Evolutionary conservation across 2,888 invertebrate genomes (phyloP).

Genomic region (Drosophila nr. perissopoda): DNA sequence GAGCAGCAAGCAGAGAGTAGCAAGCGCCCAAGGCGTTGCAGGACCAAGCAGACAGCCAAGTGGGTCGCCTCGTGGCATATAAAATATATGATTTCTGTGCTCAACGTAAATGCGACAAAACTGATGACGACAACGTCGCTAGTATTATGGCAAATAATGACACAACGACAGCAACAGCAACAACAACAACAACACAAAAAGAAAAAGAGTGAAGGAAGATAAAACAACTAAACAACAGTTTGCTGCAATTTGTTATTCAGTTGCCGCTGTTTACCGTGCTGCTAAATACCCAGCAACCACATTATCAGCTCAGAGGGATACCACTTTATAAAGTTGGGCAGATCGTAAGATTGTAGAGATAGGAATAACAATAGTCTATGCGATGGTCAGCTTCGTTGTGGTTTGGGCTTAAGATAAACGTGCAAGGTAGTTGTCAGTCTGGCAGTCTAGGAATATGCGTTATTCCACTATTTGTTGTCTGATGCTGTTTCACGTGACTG

Average conservation of each 20-base stretch:
- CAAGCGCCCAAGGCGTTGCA: constrained; percentile 27
- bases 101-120: constrained; percentile 71
- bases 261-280: neutral
- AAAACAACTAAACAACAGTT: constrained; percentile 63
- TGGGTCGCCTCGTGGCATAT: constrained; percentile 36
- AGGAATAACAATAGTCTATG: neutral
- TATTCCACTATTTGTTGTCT: constrained; percentile 26
- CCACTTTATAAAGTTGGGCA: neutral
- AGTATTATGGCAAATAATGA: constrained; percentile 71
- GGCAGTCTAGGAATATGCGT: too few species aligned
- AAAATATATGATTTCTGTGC: constrained; percentile 67
- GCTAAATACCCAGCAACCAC: constrained; percentile 3
- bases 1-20: constrained; percentile 17
- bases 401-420: neutral
- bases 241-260: constrained; percentile 56
- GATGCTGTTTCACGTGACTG: constrained; percentile 38
- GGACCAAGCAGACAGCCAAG: constrained; percentile 5
- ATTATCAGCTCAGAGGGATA: neutral
- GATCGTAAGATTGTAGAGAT: neutral
- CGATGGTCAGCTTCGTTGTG: too few species aligned
- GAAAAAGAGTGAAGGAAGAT: constrained; percentile 11
- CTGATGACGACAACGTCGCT: constrained; percentile 69
- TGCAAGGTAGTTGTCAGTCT: constrained; percentile 12
- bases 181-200: constrained; percentile 21
- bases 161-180: constrained; percentile 38